A percentile compares a stretch with the other conserved stretches of the same genome.
Evolutionary conservation across 2,113 vertebrate species (phyloP).

Genomic region (Onychostoma macrolepis): DNA sequence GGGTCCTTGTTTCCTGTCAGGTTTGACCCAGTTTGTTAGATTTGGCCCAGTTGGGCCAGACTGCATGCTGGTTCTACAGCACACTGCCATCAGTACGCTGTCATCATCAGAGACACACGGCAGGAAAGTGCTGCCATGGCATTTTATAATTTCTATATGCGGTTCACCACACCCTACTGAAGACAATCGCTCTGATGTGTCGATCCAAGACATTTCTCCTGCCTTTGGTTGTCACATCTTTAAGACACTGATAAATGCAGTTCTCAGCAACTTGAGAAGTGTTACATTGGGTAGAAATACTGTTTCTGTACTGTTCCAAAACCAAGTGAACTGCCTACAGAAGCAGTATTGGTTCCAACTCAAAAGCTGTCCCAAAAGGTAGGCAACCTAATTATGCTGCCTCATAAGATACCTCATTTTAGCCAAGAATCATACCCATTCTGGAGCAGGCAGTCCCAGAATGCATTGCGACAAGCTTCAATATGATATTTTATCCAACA

Average conservation of each 20-base stretch:
- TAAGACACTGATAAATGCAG: background rate
- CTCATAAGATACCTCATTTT: background rate
- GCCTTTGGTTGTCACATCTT: constrained; percentile 19
- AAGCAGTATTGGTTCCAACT: constrained; percentile 6
- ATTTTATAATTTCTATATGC: constrained; percentile 40
- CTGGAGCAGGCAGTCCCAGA: background rate
- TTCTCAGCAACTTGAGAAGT: constrained; percentile 1
- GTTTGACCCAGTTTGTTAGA: constrained; percentile 37
- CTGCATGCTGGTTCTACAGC: constrained; percentile 33
- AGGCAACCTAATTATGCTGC: background rate
- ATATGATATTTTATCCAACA: background rate
- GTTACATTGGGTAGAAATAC: background rate
- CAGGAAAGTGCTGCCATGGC: constrained; percentile 27
- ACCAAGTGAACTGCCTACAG: background rate
- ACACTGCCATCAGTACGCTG: constrained; percentile 10
- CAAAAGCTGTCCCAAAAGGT: background rate
- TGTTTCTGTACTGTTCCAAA: background rate
- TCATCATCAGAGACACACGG: background rate
- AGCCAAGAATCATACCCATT: background rate
- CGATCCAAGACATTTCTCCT: background rate
- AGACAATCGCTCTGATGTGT: constrained; percentile 19
- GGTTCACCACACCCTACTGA: constrained; percentile 12
- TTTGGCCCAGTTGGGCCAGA: constrained; percentile 35
- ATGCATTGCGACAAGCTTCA: background rate
- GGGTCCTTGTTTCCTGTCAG: constrained; percentile 36